A percentile compares a stretch with the other conserved stretches of the same genome.
Conservation (phyloP, 2,113 vertebrate species). For the Stictonetta naevosa region DNA sequence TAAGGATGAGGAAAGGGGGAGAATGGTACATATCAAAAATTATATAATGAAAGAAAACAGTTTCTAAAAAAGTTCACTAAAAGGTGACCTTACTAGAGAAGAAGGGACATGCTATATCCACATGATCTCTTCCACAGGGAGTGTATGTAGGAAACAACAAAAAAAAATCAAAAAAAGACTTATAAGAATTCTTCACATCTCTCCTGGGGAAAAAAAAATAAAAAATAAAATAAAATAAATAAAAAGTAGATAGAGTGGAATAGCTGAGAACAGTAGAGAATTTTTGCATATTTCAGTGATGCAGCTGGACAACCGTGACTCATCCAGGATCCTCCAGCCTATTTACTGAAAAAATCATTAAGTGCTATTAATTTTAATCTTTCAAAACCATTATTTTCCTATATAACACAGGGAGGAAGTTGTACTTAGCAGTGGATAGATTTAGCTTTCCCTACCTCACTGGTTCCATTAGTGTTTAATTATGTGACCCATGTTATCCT, state of each 20-base stretch:
- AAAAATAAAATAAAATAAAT: too few relatives aligned
- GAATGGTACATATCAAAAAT: background rate
- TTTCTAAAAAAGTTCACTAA: background rate
- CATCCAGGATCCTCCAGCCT: background rate
- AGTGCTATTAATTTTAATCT: background rate
- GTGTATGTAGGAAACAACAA: background rate
- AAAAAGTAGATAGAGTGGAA: background rate
- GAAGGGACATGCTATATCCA: background rate
- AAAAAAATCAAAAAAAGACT: background rate
- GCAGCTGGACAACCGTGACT: background rate
- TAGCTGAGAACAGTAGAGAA: background rate
- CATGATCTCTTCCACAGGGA: background rate
- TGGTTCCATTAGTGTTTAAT: background rate
- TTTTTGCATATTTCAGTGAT: background rate
- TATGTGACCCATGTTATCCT: rapidly evolving
- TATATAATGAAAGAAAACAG: background rate
- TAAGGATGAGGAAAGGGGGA: background rate
- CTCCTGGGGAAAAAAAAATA: background rate
- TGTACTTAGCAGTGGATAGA: background rate
- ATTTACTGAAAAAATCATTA: background rate
- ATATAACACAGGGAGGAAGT: background rate
- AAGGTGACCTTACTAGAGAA: background rate
- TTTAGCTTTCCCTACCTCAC: too few relatives aligned
- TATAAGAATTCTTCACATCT: background rate
- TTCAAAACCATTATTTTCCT: background rate